phyloP scores from a whole-genome alignment of 92 coral and sea anemone genomes.

The Nematostella vectensis region DNA sequence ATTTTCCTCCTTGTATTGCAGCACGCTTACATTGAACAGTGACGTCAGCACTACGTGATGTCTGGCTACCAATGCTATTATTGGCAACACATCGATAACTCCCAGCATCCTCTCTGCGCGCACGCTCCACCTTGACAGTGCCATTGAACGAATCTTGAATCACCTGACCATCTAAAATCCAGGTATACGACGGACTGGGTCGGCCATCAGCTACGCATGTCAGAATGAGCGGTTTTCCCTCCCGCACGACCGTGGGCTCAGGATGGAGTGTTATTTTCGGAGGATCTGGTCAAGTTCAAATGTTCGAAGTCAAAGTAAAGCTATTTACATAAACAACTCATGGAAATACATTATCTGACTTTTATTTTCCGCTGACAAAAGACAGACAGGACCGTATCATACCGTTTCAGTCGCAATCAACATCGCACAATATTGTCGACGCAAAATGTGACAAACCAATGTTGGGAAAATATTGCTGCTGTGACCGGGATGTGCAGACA shows the following conservation, averaged over 20 bases:
- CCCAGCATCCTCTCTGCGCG: constrained; percentile 24
- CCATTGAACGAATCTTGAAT: not conserved
- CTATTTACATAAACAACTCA: too few species aligned
- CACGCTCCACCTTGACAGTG: not conserved
- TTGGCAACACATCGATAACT: constrained; percentile 14
- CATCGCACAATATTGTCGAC: too few species aligned
- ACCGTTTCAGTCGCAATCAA: too few species aligned
- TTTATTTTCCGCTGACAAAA: too few species aligned
- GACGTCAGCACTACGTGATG: constrained; percentile 7
- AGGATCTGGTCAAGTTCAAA: constrained; percentile 11
- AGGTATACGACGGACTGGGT: not conserved
- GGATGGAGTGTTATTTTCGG: not conserved
- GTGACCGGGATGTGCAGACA: too few species aligned
- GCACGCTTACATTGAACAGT: constrained; percentile 32
- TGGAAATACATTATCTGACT: too few species aligned
- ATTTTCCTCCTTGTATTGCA: too few species aligned
- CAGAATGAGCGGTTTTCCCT: not conserved
- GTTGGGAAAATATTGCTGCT: too few species aligned
- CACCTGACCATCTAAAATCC: not conserved
- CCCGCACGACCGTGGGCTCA: not conserved
- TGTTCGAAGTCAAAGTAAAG: too few species aligned
- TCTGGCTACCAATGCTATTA: not conserved
- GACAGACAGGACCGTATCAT: too few species aligned
- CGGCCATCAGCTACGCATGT: not conserved
- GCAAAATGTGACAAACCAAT: too few species aligned